A percentile compares a stretch with the other conserved stretches of the same genome.
Conservation (phyloP, 2,113 vertebrate species). For the Pelusios castaneus region DNA sequence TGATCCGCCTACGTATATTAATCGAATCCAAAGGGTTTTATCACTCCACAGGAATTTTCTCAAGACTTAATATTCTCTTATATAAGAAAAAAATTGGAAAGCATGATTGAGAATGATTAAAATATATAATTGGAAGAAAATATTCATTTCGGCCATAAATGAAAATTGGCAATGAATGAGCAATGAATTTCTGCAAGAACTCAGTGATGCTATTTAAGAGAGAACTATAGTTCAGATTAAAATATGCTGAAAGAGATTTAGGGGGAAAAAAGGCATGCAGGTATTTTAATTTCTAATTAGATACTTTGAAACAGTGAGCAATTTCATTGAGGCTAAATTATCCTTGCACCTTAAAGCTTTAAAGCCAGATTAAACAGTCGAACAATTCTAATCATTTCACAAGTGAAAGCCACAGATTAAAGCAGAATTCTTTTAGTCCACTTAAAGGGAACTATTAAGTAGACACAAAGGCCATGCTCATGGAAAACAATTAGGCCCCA, state of each 20-base stretch:
- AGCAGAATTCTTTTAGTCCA: background rate
- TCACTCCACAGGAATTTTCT: constrained; percentile 60
- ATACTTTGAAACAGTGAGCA: constrained; percentile 33
- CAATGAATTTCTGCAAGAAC: constrained; percentile 49
- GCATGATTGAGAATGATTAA: constrained; percentile 62
- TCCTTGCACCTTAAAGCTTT: constrained; percentile 21
- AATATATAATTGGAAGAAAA: constrained; percentile 68
- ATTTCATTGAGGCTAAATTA: constrained; percentile 61
- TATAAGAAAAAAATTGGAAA: background rate
- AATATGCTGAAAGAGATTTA: constrained; percentile 56
- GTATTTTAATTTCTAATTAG: constrained; percentile 62
- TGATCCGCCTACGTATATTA: constrained; percentile 44
- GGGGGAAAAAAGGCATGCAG: background rate
- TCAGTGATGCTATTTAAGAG: constrained; percentile 58
- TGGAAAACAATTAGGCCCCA: background rate
- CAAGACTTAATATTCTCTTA: constrained; percentile 56
- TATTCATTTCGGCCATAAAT: constrained; percentile 69
- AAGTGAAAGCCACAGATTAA: background rate
- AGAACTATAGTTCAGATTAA: constrained; percentile 59
- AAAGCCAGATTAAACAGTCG: background rate
- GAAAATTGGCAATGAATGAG: constrained; percentile 65
- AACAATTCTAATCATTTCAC: constrained; percentile 8
- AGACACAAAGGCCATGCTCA: background rate
- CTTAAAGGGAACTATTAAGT: background rate
- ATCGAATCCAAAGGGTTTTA: constrained; percentile 53